Evolutionary conservation across 2,888 invertebrate genomes (phyloP).

Genomic region (Sinopyrophorus schimmeli): DNA sequence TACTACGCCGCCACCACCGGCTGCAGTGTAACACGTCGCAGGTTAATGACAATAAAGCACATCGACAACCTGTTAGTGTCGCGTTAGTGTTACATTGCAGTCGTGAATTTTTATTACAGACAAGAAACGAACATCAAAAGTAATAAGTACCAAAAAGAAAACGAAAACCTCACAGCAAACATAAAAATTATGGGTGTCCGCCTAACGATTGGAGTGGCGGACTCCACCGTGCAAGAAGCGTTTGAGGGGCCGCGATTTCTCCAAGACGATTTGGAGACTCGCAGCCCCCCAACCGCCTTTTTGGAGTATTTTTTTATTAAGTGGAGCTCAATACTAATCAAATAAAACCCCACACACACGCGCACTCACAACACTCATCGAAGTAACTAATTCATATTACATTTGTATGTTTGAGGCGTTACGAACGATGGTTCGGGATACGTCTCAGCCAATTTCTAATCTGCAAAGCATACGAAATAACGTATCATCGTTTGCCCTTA

Average conservation of each 20-base stretch:
- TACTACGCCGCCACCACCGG: slow-evolving; percentile 53
- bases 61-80: slow-evolving; percentile 56
- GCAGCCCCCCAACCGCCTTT: slow-evolving; percentile 43
- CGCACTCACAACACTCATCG: slow-evolving; percentile 57
- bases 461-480: slow-evolving; percentile 53
- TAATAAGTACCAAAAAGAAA: slow-evolving; percentile 55
- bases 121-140: slow-evolving; percentile 54
- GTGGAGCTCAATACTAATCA: slow-evolving; percentile 54
- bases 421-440: slow-evolving; percentile 50
- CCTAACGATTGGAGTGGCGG: slow-evolving; percentile 31
- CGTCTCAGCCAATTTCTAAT: slow-evolving; percentile 54
- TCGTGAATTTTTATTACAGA: slow-evolving; percentile 55
- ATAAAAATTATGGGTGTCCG: slow-evolving; percentile 43
- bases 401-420: slow-evolving; percentile 51
- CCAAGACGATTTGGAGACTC: slow-evolving; percentile 25
- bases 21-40: slow-evolving; percentile 54
- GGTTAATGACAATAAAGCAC: slow-evolving; percentile 53
- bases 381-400: slow-evolving; percentile 54
- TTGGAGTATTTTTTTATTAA: slow-evolving; percentile 46
- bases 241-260: slow-evolving; percentile 42
- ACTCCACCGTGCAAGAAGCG: slow-evolving; percentile 43
- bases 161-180: slow-evolving; percentile 57
- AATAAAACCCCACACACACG: slow-evolving; percentile 49
- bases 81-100: slow-evolving; percentile 58
- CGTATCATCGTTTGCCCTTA: slow-evolving; percentile 53